phyloP scores from a whole-genome alignment of 1,140 invertebrate genomes.

The Holotrichia oblita region DNA sequence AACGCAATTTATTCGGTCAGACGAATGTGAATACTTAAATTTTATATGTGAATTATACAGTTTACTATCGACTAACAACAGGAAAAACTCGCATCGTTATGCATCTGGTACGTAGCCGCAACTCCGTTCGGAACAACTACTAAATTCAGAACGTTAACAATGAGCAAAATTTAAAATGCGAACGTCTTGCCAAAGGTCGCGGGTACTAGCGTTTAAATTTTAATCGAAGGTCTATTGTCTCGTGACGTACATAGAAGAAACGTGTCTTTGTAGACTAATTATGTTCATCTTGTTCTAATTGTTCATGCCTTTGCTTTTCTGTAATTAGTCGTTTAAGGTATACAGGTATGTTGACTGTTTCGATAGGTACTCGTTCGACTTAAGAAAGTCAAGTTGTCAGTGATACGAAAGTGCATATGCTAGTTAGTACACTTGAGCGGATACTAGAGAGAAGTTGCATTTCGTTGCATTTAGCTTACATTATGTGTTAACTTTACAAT shows the following conservation, averaged over 20 bases:
- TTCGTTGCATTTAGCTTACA: not conserved
- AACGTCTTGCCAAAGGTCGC: not conserved
- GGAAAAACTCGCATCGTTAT: not conserved
- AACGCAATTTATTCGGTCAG: not conserved
- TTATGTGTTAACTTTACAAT: not conserved
- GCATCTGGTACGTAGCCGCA: not conserved
- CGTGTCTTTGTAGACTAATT: conserved; percentile 1
- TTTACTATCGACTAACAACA: not conserved
- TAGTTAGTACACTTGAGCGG: too few species aligned
- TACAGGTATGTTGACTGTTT: too few species aligned
- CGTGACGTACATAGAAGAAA: not conserved
- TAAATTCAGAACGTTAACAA: conserved; percentile 8
- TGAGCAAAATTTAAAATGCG: not conserved
- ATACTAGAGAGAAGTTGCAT: not conserved
- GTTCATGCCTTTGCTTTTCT: not conserved
- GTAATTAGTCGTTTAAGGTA: too few species aligned
- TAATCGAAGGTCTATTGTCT: conserved; percentile 6
- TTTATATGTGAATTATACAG: conserved; percentile 2
- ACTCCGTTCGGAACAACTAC: not conserved
- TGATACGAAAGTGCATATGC: too few species aligned
- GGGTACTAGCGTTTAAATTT: not conserved
- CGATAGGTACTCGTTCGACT: not conserved
- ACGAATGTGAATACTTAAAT: not conserved
- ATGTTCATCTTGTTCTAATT: not conserved
- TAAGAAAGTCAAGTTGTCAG: not conserved